Conservation (phyloP, 2,113 vertebrate genomes). For the Neomonachus schauinslandi region DNA sequence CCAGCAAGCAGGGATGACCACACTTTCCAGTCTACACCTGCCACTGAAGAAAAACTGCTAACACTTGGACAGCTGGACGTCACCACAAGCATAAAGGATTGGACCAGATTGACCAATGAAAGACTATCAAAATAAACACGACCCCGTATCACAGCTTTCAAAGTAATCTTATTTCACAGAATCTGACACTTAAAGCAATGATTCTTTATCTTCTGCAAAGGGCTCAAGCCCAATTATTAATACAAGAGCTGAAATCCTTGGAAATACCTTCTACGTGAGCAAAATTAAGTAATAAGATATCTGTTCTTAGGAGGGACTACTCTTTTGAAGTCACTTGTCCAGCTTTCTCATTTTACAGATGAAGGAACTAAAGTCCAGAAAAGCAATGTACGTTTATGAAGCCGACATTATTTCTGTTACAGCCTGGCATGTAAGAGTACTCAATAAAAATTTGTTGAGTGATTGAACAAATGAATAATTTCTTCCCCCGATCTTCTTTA, state of each 20-base stretch:
- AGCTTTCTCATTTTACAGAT: not conserved
- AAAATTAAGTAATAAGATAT: not conserved
- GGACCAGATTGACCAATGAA: not conserved
- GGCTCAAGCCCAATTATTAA: not conserved
- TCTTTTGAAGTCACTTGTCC: not conserved
- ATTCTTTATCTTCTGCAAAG: not conserved
- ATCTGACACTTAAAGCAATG: not conserved
- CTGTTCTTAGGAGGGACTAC: not conserved
- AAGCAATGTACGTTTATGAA: not conserved
- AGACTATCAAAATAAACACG: not conserved
- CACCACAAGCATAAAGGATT: not conserved
- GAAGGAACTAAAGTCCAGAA: not conserved
- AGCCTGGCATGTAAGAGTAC: not conserved
- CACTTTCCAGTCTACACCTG: not conserved
- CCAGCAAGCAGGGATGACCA: not conserved
- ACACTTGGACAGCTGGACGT: not conserved
- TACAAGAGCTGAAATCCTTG: not conserved
- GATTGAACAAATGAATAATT: not conserved
- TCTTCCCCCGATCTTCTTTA: not conserved
- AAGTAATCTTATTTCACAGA: slow-evolving; percentile 1
- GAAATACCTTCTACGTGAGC: not conserved
- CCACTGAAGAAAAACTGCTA: not conserved
- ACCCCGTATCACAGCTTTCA: not conserved
- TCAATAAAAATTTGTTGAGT: not conserved
- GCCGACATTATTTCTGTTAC: not conserved